Percentiles rank a stretch among this genome's conserved stretches.
Evolutionary conservation across 2,888 invertebrate genomes (phyloP).

Genomic region (Odontocerum albicorne): DNA sequence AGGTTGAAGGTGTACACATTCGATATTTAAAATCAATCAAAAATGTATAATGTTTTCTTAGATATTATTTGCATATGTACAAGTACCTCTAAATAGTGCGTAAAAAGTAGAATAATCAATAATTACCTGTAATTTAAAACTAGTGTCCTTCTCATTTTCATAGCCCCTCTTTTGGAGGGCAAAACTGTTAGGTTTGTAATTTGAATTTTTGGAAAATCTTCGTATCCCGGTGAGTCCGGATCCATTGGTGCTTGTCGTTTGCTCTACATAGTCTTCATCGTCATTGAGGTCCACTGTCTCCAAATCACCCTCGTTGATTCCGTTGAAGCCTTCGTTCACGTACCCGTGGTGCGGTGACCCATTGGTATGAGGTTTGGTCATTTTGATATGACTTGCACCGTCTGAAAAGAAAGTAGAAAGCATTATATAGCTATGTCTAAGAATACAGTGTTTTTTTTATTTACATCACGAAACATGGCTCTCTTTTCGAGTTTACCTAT

Average conservation of each 20-base stretch:
- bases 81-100: too few relatives aligned
- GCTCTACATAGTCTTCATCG: conserved; percentile 4
- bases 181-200: not conserved
- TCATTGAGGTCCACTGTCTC: conserved; percentile 1
- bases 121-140: too few relatives aligned
- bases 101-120: too few relatives aligned
- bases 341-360: conserved; percentile 18
- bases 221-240: conserved; percentile 7
- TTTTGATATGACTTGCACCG: not conserved
- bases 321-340: conserved; percentile 27
- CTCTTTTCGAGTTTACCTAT: too few relatives aligned
- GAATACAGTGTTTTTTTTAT: not conserved
- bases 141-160: not conserved
- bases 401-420: conserved; percentile 1
- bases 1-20: too few relatives aligned
- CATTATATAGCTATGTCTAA: not conserved
- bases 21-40: too few relatives aligned
- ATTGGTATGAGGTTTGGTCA: conserved; percentile 8
- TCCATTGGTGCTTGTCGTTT: not conserved
- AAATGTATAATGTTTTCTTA: too few relatives aligned
- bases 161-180: not conserved
- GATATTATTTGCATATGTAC: too few relatives aligned
- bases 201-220: conserved; percentile 2
- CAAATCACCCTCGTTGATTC: conserved; percentile 12
- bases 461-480: not conserved